A percentile compares a stretch with the other conserved stretches of the same genome.
Evolutionary conservation across 2,888 invertebrate genomes (phyloP).

Genomic region (Pristionchus japonicus): DNA sequence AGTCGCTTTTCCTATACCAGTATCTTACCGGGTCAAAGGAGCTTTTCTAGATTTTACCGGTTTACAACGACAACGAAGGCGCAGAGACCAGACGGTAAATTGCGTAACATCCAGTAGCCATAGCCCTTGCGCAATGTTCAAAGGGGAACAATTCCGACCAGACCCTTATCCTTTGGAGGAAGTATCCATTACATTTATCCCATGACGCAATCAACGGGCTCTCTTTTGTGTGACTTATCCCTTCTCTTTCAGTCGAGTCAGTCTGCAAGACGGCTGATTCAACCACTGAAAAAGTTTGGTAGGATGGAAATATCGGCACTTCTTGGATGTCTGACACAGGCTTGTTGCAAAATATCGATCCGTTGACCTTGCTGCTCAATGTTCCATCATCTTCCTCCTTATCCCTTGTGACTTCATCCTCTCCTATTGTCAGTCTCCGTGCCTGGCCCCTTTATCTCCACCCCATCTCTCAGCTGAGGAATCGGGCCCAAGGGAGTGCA

Average conservation of each 20-base stretch:
- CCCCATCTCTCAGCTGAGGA: conserved; percentile 8
- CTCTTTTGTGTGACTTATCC: not conserved
- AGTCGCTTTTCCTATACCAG: not conserved
- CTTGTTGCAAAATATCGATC: too few relatives aligned
- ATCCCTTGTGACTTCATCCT: not conserved
- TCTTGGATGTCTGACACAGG: not conserved
- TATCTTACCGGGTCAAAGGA: not conserved
- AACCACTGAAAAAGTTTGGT: too few relatives aligned
- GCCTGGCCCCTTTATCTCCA: conserved; percentile 11
- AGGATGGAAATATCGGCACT: not conserved
- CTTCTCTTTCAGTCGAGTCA: not conserved
- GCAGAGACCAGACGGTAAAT: too few relatives aligned
- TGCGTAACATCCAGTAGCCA: not conserved
- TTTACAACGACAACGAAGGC: too few relatives aligned
- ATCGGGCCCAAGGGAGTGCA: not conserved
- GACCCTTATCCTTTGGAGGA: not conserved
- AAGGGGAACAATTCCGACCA: not conserved
- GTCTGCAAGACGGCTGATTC: not conserved
- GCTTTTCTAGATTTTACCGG: not conserved
- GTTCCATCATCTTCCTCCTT: not conserved
- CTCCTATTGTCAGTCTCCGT: not conserved
- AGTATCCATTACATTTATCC: not conserved
- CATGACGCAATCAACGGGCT: not conserved
- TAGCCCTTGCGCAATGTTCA: not conserved
- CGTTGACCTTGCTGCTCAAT: not conserved